Conservation (phyloP, 2,113 vertebrate species). For the Mormyrus lacerda region DNA sequence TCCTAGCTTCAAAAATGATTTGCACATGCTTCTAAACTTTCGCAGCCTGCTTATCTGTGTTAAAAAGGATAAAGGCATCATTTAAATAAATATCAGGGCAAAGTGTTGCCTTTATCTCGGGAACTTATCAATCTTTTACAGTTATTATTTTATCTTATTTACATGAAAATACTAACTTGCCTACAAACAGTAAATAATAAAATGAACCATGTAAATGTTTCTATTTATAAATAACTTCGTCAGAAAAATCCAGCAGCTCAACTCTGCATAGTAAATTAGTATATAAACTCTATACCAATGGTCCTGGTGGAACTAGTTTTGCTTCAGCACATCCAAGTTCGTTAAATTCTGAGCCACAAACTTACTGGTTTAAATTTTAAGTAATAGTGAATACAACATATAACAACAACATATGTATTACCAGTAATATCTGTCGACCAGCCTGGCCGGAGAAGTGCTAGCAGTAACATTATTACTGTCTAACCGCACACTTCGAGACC, state of each 20-base stretch:
- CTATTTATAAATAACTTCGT: not conserved
- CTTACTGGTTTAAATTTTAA: not conserved
- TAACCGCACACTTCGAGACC: not conserved
- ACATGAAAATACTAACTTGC: not conserved
- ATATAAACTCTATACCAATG: not conserved
- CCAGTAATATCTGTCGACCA: not conserved
- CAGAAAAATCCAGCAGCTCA: not conserved
- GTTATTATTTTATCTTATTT: not conserved
- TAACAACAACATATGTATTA: not conserved
- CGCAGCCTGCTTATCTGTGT: not conserved
- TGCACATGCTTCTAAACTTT: conserved; percentile 2
- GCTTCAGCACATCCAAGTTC: not conserved
- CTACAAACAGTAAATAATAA: not conserved
- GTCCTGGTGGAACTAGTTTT: not conserved
- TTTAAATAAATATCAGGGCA: not conserved
- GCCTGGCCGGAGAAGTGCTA: not conserved
- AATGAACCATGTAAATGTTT: not conserved
- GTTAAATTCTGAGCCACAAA: not conserved
- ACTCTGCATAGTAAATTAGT: not conserved
- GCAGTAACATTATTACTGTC: not conserved
- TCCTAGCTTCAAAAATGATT: conserved; percentile 9
- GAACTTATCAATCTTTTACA: not conserved
- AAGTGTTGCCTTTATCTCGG: not conserved
- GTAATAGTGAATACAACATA: not conserved
- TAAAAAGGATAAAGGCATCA: not conserved